Conservation (phyloP, 2,888 invertebrate genomes). For the Sepioteuthis lessoniana region DNA sequence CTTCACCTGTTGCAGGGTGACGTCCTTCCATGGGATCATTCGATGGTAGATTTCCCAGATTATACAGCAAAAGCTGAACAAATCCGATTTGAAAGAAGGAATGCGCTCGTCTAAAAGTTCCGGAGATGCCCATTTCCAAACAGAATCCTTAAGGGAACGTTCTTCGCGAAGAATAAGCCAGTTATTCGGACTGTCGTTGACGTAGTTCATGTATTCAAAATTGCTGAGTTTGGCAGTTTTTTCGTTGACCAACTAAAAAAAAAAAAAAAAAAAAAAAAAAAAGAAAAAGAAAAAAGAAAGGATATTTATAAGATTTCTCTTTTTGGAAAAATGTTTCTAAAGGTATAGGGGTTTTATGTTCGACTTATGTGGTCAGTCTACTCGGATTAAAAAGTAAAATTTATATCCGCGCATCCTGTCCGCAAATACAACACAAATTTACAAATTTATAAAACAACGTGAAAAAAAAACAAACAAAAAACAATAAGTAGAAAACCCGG, state of each 20-base stretch:
- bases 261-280: not conserved
- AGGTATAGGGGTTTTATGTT: too few species aligned
- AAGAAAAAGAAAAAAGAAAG: not conserved
- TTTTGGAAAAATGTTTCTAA: too few species aligned
- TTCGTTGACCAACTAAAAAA: slow-evolving; percentile 69
- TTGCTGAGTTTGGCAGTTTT: slow-evolving; percentile 75
- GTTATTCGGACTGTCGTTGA: not conserved
- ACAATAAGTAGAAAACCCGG: too few species aligned
- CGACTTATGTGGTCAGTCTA: too few species aligned
- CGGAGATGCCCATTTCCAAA: slow-evolving; percentile 76
- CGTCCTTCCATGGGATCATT: slow-evolving; percentile 50
- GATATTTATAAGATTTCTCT: too few species aligned
- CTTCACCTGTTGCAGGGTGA: not conserved
- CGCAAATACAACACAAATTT: too few species aligned
- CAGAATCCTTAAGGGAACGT: slow-evolving; percentile 50
- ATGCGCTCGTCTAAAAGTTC: slow-evolving; percentile 74
- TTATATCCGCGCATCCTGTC: too few species aligned
- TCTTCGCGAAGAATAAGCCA: not conserved
- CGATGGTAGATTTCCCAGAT: slow-evolving; percentile 76
- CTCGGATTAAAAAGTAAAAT: too few species aligned
- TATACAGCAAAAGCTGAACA: slow-evolving; percentile 75
- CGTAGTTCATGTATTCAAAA: slow-evolving; percentile 74
- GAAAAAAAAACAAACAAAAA: too few species aligned
- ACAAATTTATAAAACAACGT: too few species aligned
- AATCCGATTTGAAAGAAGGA: slow-evolving; percentile 72